These are phyloP conservation scores for Hydrocynus forskahlii DNA, from an alignment of 2,797 vertebrate species.

Conservation along the genomic window DNA sequence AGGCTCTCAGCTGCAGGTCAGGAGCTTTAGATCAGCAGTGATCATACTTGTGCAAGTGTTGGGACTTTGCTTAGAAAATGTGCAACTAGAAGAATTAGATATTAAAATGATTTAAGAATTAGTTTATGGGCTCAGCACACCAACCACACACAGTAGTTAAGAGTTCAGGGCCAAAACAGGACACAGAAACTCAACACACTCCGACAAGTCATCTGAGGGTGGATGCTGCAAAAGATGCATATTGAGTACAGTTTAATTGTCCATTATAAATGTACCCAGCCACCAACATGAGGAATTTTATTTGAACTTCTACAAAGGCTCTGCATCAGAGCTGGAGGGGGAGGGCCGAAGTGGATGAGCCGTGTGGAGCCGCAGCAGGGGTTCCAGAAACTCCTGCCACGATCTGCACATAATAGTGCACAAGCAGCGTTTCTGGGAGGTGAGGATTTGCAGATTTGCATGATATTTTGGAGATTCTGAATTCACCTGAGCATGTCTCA, in stretches of 20 bases:
- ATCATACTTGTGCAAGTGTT: no score
- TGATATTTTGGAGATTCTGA: not conserved
- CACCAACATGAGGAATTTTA: not conserved
- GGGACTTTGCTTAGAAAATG: no score
- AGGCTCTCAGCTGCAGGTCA: not conserved
- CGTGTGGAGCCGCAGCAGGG: not conserved
- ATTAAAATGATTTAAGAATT: no score
- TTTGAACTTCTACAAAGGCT: not conserved
- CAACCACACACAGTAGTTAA: no score
- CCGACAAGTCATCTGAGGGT: no score
- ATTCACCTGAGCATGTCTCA: constrained; percentile 1
- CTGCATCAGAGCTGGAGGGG: not conserved
- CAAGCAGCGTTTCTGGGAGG: constrained; percentile 10
- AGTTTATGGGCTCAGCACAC: no score
- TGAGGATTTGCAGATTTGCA: not conserved
- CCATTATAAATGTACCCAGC: not conserved
- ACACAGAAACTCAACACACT: no score
- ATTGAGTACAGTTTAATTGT: not conserved
- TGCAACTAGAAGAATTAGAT: no score
- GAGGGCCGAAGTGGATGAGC: not conserved
- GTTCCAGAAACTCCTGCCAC: constrained; percentile 3
- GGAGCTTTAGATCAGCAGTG: not conserved
- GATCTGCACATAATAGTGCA: constrained; percentile 4
- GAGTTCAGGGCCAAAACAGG: no score
- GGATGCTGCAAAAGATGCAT: no score